phyloP scores from a whole-genome alignment of 2,113 vertebrate genomes.

The Meles meles region DNA sequence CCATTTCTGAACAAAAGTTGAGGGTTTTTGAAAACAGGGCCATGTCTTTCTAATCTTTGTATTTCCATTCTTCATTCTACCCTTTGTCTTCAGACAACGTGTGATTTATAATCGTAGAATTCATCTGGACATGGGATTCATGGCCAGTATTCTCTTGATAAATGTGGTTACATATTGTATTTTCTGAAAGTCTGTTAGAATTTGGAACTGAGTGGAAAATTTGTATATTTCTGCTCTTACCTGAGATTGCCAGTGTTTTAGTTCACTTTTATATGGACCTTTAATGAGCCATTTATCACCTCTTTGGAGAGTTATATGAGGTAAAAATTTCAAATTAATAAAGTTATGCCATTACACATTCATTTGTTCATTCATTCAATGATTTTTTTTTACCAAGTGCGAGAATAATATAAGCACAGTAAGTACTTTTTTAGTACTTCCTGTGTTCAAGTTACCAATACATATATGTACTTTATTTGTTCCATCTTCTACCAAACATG shows the following conservation, averaged over 20 bases:
- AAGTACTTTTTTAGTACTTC: neutral
- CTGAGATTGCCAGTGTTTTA: slow-evolving; percentile 14
- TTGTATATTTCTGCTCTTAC: slow-evolving; percentile 35
- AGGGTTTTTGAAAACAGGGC: neutral
- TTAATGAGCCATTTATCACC: neutral
- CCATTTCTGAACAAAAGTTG: neutral
- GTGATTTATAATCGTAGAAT: neutral
- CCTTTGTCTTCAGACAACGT: neutral
- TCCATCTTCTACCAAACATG: neutral
- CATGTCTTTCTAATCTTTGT: neutral
- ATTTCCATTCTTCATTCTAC: neutral
- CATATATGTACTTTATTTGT: neutral
- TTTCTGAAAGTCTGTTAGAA: slow-evolving; percentile 21
- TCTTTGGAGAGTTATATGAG: neutral
- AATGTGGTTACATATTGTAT: neutral
- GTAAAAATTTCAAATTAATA: neutral
- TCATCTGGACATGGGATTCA: neutral
- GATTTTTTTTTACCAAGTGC: neutral
- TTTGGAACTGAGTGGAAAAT: slow-evolving; percentile 8
- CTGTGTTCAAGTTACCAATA: neutral
- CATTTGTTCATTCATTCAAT: neutral
- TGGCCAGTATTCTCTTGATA: slow-evolving; percentile 21
- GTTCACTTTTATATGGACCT: slow-evolving; percentile 1
- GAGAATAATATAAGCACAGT: neutral
- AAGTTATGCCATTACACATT: neutral